phyloP scores from a whole-genome alignment of 2,113 vertebrate species.

The Phalacrocorax carbo region DNA sequence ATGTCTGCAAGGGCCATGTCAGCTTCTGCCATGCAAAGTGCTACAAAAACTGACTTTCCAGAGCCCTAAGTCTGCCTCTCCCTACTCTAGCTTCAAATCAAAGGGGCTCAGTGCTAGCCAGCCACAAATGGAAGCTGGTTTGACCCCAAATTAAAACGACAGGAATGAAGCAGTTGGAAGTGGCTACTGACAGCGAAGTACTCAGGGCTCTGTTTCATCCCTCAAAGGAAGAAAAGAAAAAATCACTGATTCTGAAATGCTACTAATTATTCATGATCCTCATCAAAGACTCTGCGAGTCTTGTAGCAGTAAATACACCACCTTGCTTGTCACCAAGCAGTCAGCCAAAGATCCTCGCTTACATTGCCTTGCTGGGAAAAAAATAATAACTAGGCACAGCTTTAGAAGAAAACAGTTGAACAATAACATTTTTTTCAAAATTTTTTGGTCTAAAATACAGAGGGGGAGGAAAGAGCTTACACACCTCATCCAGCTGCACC shows the following conservation, averaged over 20 bases:
- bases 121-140: neutral
- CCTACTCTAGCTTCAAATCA: neutral
- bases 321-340: neutral
- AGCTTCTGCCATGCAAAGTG: neutral
- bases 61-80: neutral
- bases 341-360: neutral
- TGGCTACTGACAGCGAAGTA: neutral
- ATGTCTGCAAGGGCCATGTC: rapidly evolving
- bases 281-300: neutral
- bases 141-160: neutral
- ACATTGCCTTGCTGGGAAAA: neutral
- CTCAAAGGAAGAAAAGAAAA: conserved; percentile 14
- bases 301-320: neutral
- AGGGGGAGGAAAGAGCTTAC: neutral
- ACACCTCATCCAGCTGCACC: neutral
- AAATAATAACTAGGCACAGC: neutral
- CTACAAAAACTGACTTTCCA: neutral
- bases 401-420: neutral
- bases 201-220: neutral
- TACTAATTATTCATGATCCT: conserved; percentile 38
- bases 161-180: neutral
- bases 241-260: conserved; percentile 4
- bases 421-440: neutral
- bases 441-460: neutral
- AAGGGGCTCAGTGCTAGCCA: neutral